phyloP scores from a whole-genome alignment of 2,888 invertebrate species.

The Elegia similella region DNA sequence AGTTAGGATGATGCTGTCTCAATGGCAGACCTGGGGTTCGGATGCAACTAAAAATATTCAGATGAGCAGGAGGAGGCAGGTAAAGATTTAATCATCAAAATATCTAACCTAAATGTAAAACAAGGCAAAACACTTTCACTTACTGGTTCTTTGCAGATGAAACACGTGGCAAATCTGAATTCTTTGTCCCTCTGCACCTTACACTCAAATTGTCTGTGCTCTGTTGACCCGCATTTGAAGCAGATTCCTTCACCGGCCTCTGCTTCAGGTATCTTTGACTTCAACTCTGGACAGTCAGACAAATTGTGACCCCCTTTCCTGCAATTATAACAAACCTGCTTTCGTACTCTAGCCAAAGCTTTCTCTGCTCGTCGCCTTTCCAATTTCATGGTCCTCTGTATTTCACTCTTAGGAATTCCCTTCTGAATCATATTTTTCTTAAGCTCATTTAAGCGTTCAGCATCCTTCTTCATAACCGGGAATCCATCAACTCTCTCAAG shows the following conservation, averaged over 20 bases:
- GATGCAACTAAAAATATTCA: too few species aligned
- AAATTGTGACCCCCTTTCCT: constrained; percentile 89
- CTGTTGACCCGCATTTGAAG: constrained; percentile 94
- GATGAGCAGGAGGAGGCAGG: too few species aligned
- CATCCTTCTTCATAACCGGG: constrained; percentile 87
- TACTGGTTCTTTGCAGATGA: constrained; percentile 90
- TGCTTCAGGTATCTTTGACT: constrained; percentile 72
- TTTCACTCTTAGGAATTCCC: constrained; percentile 85
- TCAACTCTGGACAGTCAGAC: constrained; percentile 89
- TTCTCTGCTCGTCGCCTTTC: constrained; percentile 88
- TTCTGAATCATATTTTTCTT: constrained; percentile 84
- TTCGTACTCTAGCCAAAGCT: constrained; percentile 83
- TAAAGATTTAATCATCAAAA: too few species aligned
- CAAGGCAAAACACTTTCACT: constrained; percentile 30
- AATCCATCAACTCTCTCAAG: constrained; percentile 86
- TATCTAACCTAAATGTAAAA: too few species aligned
- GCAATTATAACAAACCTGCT: constrained; percentile 90
- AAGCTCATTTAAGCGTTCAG: constrained; percentile 83
- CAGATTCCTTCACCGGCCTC: constrained; percentile 86
- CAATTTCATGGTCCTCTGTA: constrained; percentile 84
- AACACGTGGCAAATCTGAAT: constrained; percentile 92
- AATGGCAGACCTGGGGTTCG: too few species aligned
- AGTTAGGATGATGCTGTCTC: too few species aligned
- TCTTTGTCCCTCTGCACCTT: constrained; percentile 84
- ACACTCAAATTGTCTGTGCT: constrained; percentile 89